A percentile compares a stretch with the other conserved stretches of the same genome.
Evolutionary conservation across 2,797 vertebrate species (phyloP).

Genomic region (Myotis vivesi): DNA sequence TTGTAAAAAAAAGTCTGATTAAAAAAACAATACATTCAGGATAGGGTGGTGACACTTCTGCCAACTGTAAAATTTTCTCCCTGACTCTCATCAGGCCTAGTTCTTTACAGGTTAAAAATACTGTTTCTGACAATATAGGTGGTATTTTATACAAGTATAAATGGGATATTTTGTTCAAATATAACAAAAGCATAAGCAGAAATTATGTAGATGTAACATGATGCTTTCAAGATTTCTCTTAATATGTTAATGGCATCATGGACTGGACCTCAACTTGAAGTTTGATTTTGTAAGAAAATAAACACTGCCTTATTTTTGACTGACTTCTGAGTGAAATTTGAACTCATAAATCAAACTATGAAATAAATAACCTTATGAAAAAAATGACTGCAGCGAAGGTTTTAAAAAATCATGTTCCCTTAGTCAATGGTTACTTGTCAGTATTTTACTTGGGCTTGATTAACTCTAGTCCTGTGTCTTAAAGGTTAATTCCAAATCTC

Average conservation of each 20-base stretch:
- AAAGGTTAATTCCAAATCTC: neutral
- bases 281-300: conserved; percentile 30
- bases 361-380: conserved; percentile 21
- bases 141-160: neutral
- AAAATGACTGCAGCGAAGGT: neutral
- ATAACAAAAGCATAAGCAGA: neutral
- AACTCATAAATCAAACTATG: conserved; percentile 16
- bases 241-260: neutral
- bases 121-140: neutral
- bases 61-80: neutral
- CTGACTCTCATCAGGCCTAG: neutral
- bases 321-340: conserved; percentile 10
- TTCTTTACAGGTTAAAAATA: conserved; percentile 18
- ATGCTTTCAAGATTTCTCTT: neutral
- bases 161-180: neutral
- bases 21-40: neutral
- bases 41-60: neutral
- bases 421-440: neutral
- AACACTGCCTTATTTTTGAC: neutral
- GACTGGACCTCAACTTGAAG: neutral
- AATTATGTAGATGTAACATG: neutral
- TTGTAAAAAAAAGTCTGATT: neutral
- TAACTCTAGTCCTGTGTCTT: neutral
- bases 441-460: neutral
- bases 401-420: neutral